Percentiles rank a stretch among this genome's conserved stretches.
Conservation (phyloP, 2,888 invertebrate species). For the Nemoura dubitans region DNA sequence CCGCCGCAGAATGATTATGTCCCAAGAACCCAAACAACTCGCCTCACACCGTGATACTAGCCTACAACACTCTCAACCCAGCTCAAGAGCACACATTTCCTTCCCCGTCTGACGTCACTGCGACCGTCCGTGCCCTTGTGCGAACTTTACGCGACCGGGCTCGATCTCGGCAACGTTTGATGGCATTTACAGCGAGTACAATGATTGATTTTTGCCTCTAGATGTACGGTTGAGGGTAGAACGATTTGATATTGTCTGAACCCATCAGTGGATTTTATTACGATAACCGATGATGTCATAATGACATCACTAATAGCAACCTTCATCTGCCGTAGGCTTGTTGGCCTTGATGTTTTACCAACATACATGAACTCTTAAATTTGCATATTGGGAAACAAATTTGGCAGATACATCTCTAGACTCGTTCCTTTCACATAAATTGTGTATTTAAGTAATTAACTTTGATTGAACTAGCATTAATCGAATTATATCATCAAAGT, state of each 20-base stretch:
- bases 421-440: neutral
- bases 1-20: neutral
- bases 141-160: neutral
- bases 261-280: slow-evolving; percentile 40
- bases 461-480: neutral
- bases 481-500: neutral
- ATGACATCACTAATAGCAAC: slow-evolving; percentile 61
- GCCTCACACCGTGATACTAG: slow-evolving; percentile 47
- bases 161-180: neutral
- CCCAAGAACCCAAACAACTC: neutral
- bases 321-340: slow-evolving; percentile 50
- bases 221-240: neutral
- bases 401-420: neutral
- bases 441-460: neutral
- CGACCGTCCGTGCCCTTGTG: slow-evolving; percentile 27
- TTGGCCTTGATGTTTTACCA: slow-evolving; percentile 48
- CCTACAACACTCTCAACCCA: slow-evolving; percentile 36
- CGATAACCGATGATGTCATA: slow-evolving; percentile 60
- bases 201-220: neutral
- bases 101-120: slow-evolving; percentile 51
- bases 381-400: slow-evolving; percentile 13
- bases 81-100: slow-evolving; percentile 49
- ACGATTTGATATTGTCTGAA: slow-evolving; percentile 15
- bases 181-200: neutral
- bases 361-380: slow-evolving; percentile 23